Base-by-base conservation (phyloP, 2,797 vertebrate genomes). In the Pangasius krempfi region DNA sequence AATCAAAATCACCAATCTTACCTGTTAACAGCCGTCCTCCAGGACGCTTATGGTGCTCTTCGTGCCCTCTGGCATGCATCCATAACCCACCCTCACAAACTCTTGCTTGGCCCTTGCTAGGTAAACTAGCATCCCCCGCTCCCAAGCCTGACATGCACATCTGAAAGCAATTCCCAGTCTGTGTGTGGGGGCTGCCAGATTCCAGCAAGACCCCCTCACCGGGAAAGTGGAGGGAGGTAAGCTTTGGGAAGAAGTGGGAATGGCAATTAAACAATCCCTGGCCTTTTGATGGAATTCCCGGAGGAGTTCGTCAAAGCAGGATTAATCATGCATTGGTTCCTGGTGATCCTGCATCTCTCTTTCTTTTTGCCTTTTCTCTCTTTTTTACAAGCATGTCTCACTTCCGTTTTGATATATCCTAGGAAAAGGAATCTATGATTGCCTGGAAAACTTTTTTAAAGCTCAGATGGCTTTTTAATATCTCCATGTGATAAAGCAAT, bases 321-420 rank as follows among this genome's bases (percentile, higher is more conserved):
- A 96, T 96, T 96, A 96, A 96, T 96, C 95, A 95, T 92, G 81
- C 86, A 81, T 87, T 94, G 92, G 92, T 92, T 94, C 93, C 92
- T 92, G 86, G 92, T 87, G 94, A 95, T 94, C 93, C 90, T 92
- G 47, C 94, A 92, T 94, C 94, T 89, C 91, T 94, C 93, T 56
- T 90, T 92, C 91, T 80, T 84, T 89, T 88, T 87, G 84, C 27
- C 33, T 89, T 89, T 86, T 60, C 54, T 81, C 20, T 82, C 56
- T 81, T 4, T 7, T 93, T 96, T 94, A 95, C 93, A 94, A 95
- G 93, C 92, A 93, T 91, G 94, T 96, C 94, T 95, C 94, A 96
- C 96, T 96, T 96, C 96, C 96, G 95, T 93, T 94, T 95, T 95
- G 95, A 96, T 95, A 95, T 95, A 95, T 95, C 95, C 94, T 95